phyloP scores from a whole-genome alignment of 1,140 invertebrate genomes.

The Drosophila varians region DNA sequence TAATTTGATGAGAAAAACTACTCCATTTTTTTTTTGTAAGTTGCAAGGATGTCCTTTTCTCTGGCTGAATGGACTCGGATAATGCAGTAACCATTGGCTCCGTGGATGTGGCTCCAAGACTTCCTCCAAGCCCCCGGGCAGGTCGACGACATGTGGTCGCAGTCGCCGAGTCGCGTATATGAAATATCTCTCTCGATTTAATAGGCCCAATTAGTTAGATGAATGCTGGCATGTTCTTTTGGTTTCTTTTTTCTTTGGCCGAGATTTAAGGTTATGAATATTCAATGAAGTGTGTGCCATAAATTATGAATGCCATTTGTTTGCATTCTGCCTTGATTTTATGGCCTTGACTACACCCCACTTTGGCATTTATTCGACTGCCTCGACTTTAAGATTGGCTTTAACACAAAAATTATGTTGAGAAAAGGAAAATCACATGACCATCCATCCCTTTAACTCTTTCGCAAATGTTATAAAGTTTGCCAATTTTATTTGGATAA shows the following conservation, averaged over 20 bases:
- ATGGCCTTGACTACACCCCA: conserved; percentile 50
- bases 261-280: conserved; percentile 81
- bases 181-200: conserved; percentile 58
- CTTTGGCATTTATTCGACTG: background rate
- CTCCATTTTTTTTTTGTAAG: background rate
- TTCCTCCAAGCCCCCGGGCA: background rate
- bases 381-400: conserved; percentile 12
- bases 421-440: background rate
- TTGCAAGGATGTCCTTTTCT: background rate
- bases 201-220: conserved; percentile 80
- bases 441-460: background rate
- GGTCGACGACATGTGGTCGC: conserved; percentile 53
- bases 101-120: background rate
- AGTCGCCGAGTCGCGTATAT: conserved; percentile 31
- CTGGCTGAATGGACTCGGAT: conserved; percentile 13
- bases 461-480: background rate
- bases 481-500: conserved; percentile 2
- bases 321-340: conserved; percentile 64
- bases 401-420: background rate
- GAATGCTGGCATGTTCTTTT: conserved; percentile 47
- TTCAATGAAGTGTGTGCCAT: conserved; percentile 79
- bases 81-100: conserved; percentile 62
- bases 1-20: background rate
- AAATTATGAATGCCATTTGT: conserved; percentile 80
- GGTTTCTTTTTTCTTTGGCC: conserved; percentile 34